Base-by-base conservation (phyloP, 2,797 vertebrate genomes). In the Eupleurogrammus muticus region DNA sequence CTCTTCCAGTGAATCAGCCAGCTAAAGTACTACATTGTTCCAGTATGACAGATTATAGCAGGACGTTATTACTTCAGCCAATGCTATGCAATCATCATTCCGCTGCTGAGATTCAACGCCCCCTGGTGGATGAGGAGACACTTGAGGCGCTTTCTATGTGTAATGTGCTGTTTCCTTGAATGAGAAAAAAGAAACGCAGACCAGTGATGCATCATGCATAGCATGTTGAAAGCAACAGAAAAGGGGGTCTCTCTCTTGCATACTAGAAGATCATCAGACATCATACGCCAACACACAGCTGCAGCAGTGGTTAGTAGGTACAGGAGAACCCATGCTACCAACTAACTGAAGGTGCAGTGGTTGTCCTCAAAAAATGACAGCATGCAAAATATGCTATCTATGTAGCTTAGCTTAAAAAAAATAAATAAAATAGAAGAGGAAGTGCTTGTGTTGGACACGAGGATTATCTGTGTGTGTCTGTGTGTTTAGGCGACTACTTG, bases 61-160 rank as follows among this genome's bases (percentile, higher is more conserved):
- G 64, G 76, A 19, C 67, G 72, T 73, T 81, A 77, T 87, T 77
- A 61, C 70, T 65, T 55, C 51, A 59, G 34, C 69, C 79, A 67
- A 63, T 42, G 42, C 80, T 49, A 75, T 70, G 76, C 47, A 58
- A 56, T 71, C 35, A 20, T 34, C 42, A 54, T 65, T 50, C 60
- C 17, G 52, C 55, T 40, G 63, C 11, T 68, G 73, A 59, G 24
- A 66, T 47, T 69, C 13, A 24, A 71, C 77, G 35, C 81, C 75
- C 79, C 72, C 79, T 78, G 17, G 73, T 84, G 79, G 77, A 61
- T 35, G 42, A 66, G 49, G 12, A 66, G 20, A 53, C 48, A 36
- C 19, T 16, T 34, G 50, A 70, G 51, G 64, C 2, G 5, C 36
- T 48, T 48, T 28, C 55, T 52, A 44, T 57, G 53, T 56, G 50